Evolutionary conservation across 2,113 vertebrate genomes (phyloP).

Genomic region (Hystrix brachyura): DNA sequence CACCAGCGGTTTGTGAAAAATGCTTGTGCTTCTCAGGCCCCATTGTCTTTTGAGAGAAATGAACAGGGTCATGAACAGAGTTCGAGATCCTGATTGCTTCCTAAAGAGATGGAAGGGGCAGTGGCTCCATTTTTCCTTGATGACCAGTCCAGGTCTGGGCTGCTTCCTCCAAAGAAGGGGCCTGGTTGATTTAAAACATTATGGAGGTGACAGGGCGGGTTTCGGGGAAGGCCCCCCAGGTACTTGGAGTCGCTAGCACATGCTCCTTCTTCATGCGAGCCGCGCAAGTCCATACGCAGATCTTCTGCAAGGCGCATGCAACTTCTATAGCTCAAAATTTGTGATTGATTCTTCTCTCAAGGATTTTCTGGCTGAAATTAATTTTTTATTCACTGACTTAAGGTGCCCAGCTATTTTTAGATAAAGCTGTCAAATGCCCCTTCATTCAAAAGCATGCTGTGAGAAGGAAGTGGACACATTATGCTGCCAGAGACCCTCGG

Average conservation of each 20-base stretch:
- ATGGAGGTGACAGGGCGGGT: background rate
- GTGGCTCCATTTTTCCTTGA: background rate
- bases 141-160: background rate
- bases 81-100: slow-evolving; percentile 13
- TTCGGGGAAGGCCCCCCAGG: background rate
- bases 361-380: slow-evolving; percentile 61
- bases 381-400: slow-evolving; percentile 71
- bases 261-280: rapidly evolving
- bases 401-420: slow-evolving; percentile 61
- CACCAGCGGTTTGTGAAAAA: background rate
- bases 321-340: slow-evolving; percentile 47
- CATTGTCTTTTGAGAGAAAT: background rate
- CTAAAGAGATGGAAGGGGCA: background rate
- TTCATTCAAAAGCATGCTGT: slow-evolving; percentile 16
- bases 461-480: background rate
- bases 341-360: slow-evolving; percentile 53
- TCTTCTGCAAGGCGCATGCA: background rate
- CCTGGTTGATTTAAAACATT: background rate
- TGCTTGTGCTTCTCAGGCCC: background rate
- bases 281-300: background rate
- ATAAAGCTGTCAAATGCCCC: slow-evolving; percentile 34
- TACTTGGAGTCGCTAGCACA: background rate
- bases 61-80: background rate
- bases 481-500: background rate
- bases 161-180: background rate